Evolutionary conservation across 2,797 vertebrate genomes (phyloP).

Genomic region (Scleropages formosus): DNA sequence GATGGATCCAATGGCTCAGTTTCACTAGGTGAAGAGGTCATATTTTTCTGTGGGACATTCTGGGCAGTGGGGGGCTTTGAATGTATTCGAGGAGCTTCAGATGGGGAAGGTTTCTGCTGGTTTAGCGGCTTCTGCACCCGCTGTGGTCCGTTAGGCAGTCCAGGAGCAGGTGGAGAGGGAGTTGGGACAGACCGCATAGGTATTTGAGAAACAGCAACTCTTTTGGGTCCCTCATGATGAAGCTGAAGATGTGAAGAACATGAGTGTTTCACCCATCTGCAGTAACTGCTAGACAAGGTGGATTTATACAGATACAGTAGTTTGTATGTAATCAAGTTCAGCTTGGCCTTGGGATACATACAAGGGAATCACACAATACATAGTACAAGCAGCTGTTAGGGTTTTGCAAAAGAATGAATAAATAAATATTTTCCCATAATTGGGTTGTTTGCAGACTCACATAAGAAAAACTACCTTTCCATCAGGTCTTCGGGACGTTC

Average conservation of each 20-base stretch:
- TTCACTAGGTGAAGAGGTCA: background rate
- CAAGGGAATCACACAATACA: no score
- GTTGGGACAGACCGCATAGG: constrained; percentile 36
- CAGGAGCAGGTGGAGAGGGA: constrained; percentile 56
- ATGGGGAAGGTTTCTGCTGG: constrained; percentile 53
- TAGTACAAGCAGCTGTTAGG: no score
- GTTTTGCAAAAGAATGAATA: no score
- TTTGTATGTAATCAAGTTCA: no score
- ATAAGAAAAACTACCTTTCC: constrained; percentile 36
- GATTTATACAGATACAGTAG: background rate
- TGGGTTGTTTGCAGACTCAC: no score
- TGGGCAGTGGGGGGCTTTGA: constrained; percentile 41
- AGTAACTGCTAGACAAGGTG: background rate
- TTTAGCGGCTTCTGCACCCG: constrained; percentile 59
- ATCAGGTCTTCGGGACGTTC: constrained; percentile 49
- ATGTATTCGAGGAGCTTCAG: constrained; percentile 39
- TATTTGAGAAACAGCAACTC: constrained; percentile 70
- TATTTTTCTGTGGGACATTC: constrained; percentile 54
- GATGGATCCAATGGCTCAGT: background rate
- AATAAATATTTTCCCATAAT: no score
- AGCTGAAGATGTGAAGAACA: background rate
- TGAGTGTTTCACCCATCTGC: background rate
- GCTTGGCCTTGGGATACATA: no score
- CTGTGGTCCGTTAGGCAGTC: constrained; percentile 67
- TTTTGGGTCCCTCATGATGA: constrained; percentile 65